Percentiles rank a stretch among this genome's conserved stretches.
These are phyloP conservation scores for Orthonyx spaldingii DNA, from an alignment of 2,113 vertebrate species.

Conservation along the genomic window DNA sequence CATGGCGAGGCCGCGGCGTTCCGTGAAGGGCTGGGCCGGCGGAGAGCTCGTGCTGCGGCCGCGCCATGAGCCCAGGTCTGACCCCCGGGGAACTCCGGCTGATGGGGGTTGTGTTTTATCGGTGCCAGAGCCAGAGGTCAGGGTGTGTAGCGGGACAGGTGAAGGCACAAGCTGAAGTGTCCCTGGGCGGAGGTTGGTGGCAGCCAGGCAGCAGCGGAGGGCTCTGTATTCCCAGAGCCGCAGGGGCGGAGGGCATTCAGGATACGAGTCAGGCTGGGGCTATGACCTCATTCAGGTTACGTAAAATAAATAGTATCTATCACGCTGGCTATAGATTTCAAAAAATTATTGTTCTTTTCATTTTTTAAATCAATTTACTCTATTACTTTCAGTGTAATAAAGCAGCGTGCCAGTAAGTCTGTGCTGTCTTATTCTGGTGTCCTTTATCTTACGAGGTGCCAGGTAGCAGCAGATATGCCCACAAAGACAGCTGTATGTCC, in stretches of 20 bases:
- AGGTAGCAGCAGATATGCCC: fast-evolving
- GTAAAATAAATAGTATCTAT: not conserved
- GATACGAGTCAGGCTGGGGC: fast-evolving
- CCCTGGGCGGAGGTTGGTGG: fast-evolving
- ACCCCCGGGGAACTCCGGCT: not conserved
- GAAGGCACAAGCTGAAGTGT: not conserved
- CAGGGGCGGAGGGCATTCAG: fast-evolving
- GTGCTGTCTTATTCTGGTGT: not conserved
- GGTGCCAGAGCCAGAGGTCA: not conserved
- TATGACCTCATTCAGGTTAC: fast-evolving
- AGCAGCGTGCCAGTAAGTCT: fast-evolving
- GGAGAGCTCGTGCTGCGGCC: not conserved
- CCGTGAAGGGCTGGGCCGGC: not conserved
- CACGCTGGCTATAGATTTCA: not conserved
- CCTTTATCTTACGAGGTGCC: not conserved
- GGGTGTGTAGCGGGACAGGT: not conserved
- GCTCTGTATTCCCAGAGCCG: fast-evolving
- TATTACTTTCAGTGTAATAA: not conserved
- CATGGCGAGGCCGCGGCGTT: slow-evolving; percentile 45
- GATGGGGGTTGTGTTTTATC: fast-evolving
- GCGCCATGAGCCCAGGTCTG: not conserved
- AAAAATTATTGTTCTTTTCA: not conserved
- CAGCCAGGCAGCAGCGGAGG: fast-evolving
- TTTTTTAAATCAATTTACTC: fast-evolving
- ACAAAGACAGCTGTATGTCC: not conserved